phyloP scores from a whole-genome alignment of 2,113 vertebrate species.

The Chrysemys picta region DNA sequence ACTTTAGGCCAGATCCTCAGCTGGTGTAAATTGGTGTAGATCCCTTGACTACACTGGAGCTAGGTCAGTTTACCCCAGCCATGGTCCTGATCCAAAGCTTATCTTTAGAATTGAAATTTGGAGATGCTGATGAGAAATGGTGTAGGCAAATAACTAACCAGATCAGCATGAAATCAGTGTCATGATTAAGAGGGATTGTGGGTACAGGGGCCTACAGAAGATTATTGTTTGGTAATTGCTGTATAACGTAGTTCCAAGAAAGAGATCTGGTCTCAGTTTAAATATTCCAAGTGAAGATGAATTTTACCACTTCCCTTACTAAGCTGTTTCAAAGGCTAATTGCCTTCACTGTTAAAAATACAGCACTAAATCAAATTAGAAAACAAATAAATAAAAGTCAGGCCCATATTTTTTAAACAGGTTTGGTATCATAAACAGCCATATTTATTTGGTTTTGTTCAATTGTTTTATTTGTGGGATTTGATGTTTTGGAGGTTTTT shows the following conservation, averaged over 20 bases:
- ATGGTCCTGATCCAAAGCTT: background rate
- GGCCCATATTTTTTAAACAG: background rate
- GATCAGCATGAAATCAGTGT: background rate
- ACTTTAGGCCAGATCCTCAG: background rate
- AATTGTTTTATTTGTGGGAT: rapidly evolving
- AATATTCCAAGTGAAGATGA: background rate
- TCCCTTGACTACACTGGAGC: background rate
- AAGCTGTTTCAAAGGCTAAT: background rate
- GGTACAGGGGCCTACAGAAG: background rate
- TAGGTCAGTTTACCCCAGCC: background rate
- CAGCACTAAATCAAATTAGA: too few relatives aligned
- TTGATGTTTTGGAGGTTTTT: background rate
- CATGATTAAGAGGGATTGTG: background rate
- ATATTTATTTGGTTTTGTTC: background rate
- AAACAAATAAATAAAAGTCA: background rate
- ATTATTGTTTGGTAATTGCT: background rate
- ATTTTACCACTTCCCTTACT: background rate
- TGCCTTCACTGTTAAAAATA: background rate
- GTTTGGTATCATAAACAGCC: background rate
- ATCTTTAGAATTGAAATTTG: background rate
- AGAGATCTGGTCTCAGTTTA: background rate
- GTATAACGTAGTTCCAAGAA: background rate
- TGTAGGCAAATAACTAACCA: background rate
- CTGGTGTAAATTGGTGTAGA: rapidly evolving
- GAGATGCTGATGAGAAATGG: background rate